Evolutionary conservation across 2,113 vertebrate species (phyloP).

Genomic region (Martes martes): DNA sequence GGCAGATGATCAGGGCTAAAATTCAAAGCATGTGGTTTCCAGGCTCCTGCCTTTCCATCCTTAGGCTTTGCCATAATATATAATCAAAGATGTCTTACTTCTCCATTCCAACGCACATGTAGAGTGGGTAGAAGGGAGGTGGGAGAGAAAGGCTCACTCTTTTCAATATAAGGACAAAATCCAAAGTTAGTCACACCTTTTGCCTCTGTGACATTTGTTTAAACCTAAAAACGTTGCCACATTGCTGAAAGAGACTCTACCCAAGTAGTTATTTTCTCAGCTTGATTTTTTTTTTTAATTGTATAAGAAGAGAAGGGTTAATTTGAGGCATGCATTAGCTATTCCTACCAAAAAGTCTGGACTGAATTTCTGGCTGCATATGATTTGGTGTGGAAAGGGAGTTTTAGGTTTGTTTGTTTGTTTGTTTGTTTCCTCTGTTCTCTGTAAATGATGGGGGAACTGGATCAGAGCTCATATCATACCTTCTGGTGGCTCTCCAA

Average conservation of each 20-base stretch:
- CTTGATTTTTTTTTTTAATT: neutral
- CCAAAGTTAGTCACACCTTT: neutral
- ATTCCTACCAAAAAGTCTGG: neutral
- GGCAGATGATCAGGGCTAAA: neutral
- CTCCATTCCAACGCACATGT: fast-evolving
- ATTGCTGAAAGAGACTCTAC: neutral
- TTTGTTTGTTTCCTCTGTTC: neutral
- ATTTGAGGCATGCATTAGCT: neutral
- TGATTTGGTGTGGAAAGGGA: neutral
- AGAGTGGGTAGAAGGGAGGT: neutral
- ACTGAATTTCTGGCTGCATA: neutral
- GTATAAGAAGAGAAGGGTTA: neutral
- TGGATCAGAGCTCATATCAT: neutral
- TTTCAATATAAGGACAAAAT: neutral
- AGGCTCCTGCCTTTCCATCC: neutral
- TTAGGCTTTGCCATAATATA: neutral
- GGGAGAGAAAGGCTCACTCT: neutral
- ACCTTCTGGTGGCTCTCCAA: neutral
- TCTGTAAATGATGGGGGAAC: neutral
- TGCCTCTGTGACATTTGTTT: neutral
- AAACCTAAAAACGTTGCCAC: neutral
- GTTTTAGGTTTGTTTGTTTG: neutral
- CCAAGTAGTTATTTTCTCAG: neutral
- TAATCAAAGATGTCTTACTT: neutral
- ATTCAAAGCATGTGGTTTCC: neutral